Base-by-base conservation (phyloP, 2,797 vertebrate genomes). In the Acropternis orthonyx region DNA sequence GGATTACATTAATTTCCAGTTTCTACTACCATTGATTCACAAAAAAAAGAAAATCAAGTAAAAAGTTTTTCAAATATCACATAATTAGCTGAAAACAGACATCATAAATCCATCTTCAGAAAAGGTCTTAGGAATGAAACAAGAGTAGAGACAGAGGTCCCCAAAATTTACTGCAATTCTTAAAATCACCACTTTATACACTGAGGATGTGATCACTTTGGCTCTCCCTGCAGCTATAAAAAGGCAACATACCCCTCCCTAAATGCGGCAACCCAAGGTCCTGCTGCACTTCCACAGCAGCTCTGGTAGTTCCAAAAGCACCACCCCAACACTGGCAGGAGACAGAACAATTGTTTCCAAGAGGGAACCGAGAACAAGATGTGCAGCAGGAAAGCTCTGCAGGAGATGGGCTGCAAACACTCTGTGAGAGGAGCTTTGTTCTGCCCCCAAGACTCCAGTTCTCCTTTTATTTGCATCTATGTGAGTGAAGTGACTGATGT, bases 341-440 rank as follows among this genome's bases (percentile, higher is more conserved):
- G 34, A 20, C 19, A 24, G 62, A 67, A 3, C 1, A n/a, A 10
- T 4, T 44, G 5, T 21, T 49, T 37, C 55, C 59, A 26, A 37
- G 3, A 10, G 14, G 0, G 46, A 28, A 27, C 15, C 23, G 48
- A 43, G 30, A 61, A 2, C 44, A 59, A 0, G 0, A 5, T 0
- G 3, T 14, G 34, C 73, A 66, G 61, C 26, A 36, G 49, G 15
- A 41, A n/a, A 59, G 28, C 26, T 48, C 58, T 73, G 23, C 22
- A 34, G 28, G 32, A 14, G 8, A 15, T 4, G 18, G 28, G 34
- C 37, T 44, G 22, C 1, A 14, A 68, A 14, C 0, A 10, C 30
- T 24, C 30, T 37, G 34, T 4, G 18, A 6, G 1, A 18, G 14
- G 8, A 75, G 6, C 46, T 69, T 16, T 21, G 8, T 14, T 30